Percentiles rank a stretch among this genome's conserved stretches.
These are phyloP conservation scores for Calypte anna DNA, from an alignment of 2,113 vertebrate genomes.

Conservation along the genomic window DNA sequence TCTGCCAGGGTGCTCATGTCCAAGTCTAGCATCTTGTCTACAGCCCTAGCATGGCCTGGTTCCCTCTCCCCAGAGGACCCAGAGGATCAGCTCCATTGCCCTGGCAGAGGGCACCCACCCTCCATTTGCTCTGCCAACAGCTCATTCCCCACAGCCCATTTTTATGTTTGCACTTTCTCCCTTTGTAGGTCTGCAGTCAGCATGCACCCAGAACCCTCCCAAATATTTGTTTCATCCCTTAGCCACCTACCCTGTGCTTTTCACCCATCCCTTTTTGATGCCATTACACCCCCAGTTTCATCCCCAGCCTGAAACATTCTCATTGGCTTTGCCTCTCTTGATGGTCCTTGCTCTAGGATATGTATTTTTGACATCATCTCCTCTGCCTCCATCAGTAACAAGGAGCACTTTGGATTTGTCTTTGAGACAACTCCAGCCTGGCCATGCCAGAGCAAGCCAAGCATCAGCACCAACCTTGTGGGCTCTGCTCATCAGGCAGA, in stretches of 20 bases:
- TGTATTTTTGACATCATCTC: neutral
- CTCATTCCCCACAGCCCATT: neutral
- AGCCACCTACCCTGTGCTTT: neutral
- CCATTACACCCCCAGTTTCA: neutral
- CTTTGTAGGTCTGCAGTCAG: neutral
- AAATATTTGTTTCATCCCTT: neutral
- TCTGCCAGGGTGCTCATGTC: accelerated
- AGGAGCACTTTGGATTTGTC: neutral
- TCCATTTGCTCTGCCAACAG: neutral
- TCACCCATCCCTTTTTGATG: neutral
- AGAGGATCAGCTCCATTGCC: neutral
- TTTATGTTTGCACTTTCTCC: neutral
- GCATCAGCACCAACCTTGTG: accelerated
- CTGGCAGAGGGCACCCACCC: too few species aligned
- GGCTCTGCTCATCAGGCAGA: neutral
- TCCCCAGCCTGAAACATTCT: neutral
- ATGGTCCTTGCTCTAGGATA: neutral
- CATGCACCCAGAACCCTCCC: neutral
- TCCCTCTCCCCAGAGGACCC: neutral
- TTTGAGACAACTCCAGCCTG: neutral
- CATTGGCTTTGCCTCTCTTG: neutral
- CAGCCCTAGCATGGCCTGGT: neutral
- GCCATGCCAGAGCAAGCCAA: accelerated
- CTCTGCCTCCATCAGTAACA: neutral
- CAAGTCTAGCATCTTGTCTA: neutral